Conservation (phyloP, 2,888 invertebrate genomes). For the Rhodophaea formosa region DNA sequence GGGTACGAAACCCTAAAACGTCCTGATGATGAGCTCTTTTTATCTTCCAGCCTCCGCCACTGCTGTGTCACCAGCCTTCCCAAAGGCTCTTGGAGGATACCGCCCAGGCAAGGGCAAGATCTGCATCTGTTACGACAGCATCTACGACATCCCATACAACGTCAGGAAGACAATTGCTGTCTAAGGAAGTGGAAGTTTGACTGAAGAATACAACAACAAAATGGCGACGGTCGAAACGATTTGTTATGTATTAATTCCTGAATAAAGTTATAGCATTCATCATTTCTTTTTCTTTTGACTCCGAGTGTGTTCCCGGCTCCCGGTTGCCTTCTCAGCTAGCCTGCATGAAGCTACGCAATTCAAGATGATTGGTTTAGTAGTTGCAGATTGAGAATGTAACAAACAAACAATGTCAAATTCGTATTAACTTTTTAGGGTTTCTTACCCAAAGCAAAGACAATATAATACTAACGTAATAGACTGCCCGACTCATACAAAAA, state of each 20-base stretch:
- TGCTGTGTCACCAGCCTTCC: neutral
- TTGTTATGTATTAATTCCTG: neutral
- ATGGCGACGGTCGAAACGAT: neutral
- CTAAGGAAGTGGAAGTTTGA: neutral
- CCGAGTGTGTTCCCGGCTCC: too few relatives aligned
- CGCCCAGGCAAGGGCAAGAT: neutral
- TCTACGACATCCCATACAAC: neutral
- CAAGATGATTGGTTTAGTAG: too few relatives aligned
- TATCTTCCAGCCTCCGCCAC: neutral
- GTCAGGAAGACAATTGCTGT: neutral
- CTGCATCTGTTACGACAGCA: slow-evolving; percentile 1
- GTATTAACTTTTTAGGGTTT: too few relatives aligned
- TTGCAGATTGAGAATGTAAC: too few relatives aligned
- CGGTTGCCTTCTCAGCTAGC: too few relatives aligned
- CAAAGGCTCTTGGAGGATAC: neutral
- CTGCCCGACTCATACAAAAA: too few relatives aligned
- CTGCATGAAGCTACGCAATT: too few relatives aligned
- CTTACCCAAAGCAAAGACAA: too few relatives aligned
- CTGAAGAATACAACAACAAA: neutral
- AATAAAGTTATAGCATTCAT: slow-evolving; percentile 2
- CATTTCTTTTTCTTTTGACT: neutral
- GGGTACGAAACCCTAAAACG: too few relatives aligned
- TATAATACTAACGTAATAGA: too few relatives aligned
- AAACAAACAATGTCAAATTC: too few relatives aligned
- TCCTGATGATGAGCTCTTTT: too few relatives aligned